Percentiles rank a stretch among this genome's conserved stretches.
Conservation (phyloP, 2,888 invertebrate species). For the Leptinotarsa peninsularis region DNA sequence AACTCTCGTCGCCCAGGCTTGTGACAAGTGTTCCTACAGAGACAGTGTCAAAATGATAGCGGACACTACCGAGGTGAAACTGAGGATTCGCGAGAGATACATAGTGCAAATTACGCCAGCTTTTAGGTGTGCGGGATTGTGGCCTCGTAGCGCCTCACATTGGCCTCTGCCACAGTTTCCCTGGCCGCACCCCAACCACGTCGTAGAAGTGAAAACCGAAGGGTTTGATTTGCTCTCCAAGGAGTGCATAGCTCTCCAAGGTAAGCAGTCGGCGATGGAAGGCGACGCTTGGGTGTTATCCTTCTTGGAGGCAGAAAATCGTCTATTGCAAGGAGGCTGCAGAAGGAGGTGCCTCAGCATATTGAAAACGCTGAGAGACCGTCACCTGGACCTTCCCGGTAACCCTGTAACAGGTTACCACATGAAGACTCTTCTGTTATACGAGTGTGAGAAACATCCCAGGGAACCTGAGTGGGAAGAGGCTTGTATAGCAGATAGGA, state of each 20-base stretch:
- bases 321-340: conserved; percentile 75
- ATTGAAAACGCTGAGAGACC: conserved; percentile 81
- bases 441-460: conserved; percentile 90
- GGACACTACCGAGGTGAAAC: conserved; percentile 84
- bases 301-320: conserved; percentile 82
- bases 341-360: conserved; percentile 80
- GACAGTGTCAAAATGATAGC: conserved; percentile 86
- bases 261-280: conserved; percentile 81
- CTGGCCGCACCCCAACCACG: conserved; percentile 85
- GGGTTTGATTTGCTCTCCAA: conserved; percentile 86
- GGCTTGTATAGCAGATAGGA: conserved; percentile 79
- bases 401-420: conserved; percentile 84
- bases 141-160: conserved; percentile 85
- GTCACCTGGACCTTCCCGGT: conserved; percentile 80
- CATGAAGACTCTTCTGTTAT: conserved; percentile 80
- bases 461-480: conserved; percentile 87
- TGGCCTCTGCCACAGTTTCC: conserved; percentile 84
- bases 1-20: conserved; percentile 79
- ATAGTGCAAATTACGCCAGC: conserved; percentile 87
- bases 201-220: conserved; percentile 84
- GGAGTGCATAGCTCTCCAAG: conserved; percentile 75
- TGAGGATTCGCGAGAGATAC: conserved; percentile 81
- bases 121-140: conserved; percentile 85
- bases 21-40: conserved; percentile 83
- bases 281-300: conserved; percentile 89